Base-by-base conservation (phyloP, 2,797 vertebrate species). In the Danio albolineatus region DNA sequence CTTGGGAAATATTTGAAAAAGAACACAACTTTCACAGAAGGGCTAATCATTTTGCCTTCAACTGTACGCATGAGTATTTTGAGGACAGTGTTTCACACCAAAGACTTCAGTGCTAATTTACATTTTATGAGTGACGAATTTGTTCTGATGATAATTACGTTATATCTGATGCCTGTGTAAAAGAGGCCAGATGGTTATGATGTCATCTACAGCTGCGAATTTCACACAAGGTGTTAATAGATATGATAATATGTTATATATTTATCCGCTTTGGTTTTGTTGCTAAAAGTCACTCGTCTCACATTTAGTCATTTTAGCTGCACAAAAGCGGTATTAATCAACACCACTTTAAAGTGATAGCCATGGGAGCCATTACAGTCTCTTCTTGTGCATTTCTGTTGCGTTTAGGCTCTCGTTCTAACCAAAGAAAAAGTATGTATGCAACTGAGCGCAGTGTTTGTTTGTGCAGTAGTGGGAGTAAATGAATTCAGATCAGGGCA, bases 371-470 rank as follows among this genome's bases (percentile, higher is more conserved):
- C 44, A 38, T 79, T 44, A 62, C 1, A 36, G 66, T 41, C 61
- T 49, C 60, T 60, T 70, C 9, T 13, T 74, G 39, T 73, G 38
- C 67, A 7, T 82, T 73, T 78, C 51, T 82, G 38, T 82, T 51
- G 36, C 49, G n/a, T 61, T 36, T 17, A 51, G 53, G 62, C 54
- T 65, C 49, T 71, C 49, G 59, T 54, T 73, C 54, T 75, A 73
- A 70, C 57, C 79, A 69, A 76, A 72, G 54, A 60, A 41, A 73
- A 51, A 10, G n/a, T 53, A 7, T 54, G n/a, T 17, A 76, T 75
- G 53, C 62, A 72, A 71, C 43, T 72, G 7, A 73, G 66, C 5
- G 14, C 64, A 48, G 4, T 71, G 19, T 81, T 57, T 66, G 10
- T 43, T 71, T 70, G 57, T 56, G 19, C 56, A 12, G 16, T 10